phyloP scores from a whole-genome alignment of 2,888 invertebrate species.

The Patella pellucida region DNA sequence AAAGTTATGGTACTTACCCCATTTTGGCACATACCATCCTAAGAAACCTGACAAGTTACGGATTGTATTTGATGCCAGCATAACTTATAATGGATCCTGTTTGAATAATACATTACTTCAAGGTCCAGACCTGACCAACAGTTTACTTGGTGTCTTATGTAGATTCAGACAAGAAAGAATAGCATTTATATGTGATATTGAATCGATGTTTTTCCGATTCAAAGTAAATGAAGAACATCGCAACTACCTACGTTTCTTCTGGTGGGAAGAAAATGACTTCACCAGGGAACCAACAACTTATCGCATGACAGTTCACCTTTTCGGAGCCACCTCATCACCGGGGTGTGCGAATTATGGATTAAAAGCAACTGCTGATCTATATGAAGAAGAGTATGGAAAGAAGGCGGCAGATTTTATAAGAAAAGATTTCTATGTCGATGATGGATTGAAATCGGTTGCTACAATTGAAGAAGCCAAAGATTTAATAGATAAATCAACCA shows the following conservation, averaged over 20 bases:
- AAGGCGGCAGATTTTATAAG: conserved; percentile 10
- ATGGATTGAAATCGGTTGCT: conserved; percentile 30
- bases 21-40: conserved; percentile 36
- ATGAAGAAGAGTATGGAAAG: conserved; percentile 4
- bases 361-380: not conserved
- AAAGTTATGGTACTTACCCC: conserved; percentile 36
- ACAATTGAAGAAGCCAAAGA: conserved; percentile 17
- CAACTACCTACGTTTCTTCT: conserved; percentile 33
- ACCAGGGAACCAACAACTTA: not conserved
- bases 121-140: conserved; percentile 44
- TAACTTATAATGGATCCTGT: conserved; percentile 31
- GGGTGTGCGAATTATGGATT: conserved; percentile 15
- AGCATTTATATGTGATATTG: conserved; percentile 38
- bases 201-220: conserved; percentile 36
- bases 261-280: conserved; percentile 28
- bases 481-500: conserved; percentile 17
- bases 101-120: conserved; percentile 36
- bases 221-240: conserved; percentile 28
- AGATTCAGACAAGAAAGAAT: conserved; percentile 38
- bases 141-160: conserved; percentile 38
- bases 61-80: conserved; percentile 36
- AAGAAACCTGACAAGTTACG: conserved; percentile 28
- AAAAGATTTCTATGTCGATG: conserved; percentile 32
- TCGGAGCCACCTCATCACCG: conserved; percentile 11
- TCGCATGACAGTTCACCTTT: conserved; percentile 16